These are phyloP conservation scores for Geodia barretti DNA, from an alignment of 37 sponge, comb jelly and placozoan species.

Conservation along the genomic window DNA sequence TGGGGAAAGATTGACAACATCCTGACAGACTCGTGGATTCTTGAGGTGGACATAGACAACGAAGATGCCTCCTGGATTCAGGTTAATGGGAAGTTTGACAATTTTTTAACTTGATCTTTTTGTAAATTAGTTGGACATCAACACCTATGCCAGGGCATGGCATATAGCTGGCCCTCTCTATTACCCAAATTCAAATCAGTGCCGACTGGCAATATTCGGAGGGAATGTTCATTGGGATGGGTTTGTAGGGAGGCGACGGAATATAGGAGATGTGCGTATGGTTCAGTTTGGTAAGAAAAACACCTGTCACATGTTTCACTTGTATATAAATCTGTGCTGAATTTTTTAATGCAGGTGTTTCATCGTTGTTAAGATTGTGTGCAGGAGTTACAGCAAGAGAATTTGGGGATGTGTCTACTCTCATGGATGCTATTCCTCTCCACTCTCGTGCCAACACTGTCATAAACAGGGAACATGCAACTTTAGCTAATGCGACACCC, in stretches of 20 bases:
- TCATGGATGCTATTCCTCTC: background rate
- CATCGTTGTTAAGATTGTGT: background rate
- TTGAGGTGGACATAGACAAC: background rate
- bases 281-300: background rate
- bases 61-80: background rate
- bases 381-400: background rate
- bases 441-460: background rate
- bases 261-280: background rate
- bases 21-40: background rate
- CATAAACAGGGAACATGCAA: background rate
- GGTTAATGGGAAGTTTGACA: background rate
- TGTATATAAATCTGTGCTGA: background rate
- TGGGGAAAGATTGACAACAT: slow-evolving; percentile 19
- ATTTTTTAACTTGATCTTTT: background rate
- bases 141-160: background rate
- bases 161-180: background rate
- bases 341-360: background rate
- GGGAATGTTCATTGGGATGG: background rate
- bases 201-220: background rate
- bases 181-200: background rate
- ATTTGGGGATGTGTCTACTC: background rate
- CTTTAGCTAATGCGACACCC: background rate
- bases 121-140: background rate
- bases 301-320: no score
- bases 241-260: background rate